Base-by-base conservation (phyloP, 1,140 invertebrate species). In the Medauroidea extradentata region DNA sequence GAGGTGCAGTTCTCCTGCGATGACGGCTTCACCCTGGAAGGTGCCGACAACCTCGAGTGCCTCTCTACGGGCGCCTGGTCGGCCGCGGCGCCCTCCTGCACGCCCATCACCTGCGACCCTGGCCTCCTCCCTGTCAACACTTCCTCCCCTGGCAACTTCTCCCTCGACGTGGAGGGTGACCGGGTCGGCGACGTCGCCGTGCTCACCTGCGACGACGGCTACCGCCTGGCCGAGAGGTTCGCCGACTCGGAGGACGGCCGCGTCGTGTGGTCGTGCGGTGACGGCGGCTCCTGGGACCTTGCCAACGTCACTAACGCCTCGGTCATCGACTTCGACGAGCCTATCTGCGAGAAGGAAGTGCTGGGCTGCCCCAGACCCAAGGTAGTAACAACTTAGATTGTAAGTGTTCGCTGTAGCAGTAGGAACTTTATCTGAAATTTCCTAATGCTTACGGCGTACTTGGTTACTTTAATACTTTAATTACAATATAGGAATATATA, bases 331-430 rank as follows among this genome's bases (percentile, higher is more conserved):
- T 24, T 34, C 8, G 38, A 29, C 14, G 49, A 50, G 34, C 23
- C 16, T 9, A 41, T 46, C 48, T 59, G 61, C 29, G 49, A 59
- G 42, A 39, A 39, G 21, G 48, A 29, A 13, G n/a, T 29, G 43
- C 38, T 16, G 23, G 59, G 39, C 25, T 69, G 67, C 29, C 14
- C 23, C 9, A 13, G n/a, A 16, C 65, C 64, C 2, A 54, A 66
- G 55, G 67, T 67, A n/a, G n/a, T n/a, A n/a, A n/a, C n/a, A n/a
- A n/a, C n/a, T n/a, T n/a, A n/a, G n/a, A n/a, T n/a, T n/a, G n/a
- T n/a, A n/a, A n/a, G n/a, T n/a, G n/a, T n/a, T n/a, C n/a, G n/a
- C n/a, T n/a, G 56, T 53, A 27, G n/a, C 27, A 13, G n/a, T 48
- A 1, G 5, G 19, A 23, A 46, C 19, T 3, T 5, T 46, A 3